These are phyloP conservation scores for Dysidea cf. avara DNA, from an alignment of 37 sponge, comb jelly and placozoan species.

Conservation along the genomic window DNA sequence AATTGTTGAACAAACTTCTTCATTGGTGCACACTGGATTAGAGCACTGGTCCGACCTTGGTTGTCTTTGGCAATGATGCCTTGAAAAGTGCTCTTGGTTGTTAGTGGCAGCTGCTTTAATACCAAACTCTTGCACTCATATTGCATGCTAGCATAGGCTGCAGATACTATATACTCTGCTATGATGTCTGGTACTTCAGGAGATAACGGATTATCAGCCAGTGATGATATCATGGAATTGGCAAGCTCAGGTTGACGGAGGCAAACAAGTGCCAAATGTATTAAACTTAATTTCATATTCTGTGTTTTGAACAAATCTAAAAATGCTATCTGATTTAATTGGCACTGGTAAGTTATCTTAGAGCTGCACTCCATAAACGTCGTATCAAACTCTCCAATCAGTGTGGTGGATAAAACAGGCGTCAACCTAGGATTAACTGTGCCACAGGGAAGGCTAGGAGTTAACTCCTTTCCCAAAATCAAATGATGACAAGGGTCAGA, in stretches of 20 bases:
- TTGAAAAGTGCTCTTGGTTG: conserved; percentile 41
- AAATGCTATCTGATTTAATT: conserved; percentile 24
- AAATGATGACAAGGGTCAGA: conserved; percentile 71
- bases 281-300: conserved; percentile 23
- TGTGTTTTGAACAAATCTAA: conserved; percentile 49
- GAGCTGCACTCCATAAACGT: conserved; percentile 32
- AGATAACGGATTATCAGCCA: conserved; percentile 50
- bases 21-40: conserved; percentile 33
- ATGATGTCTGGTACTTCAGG: conserved; percentile 31
- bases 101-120: conserved; percentile 57
- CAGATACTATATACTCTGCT: conserved; percentile 56
- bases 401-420: neutral
- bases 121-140: conserved; percentile 26
- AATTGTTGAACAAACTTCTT: conserved; percentile 3
- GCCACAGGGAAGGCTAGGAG: neutral
- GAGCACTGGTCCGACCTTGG: conserved; percentile 24
- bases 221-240: conserved; percentile 53
- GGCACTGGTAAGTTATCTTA: conserved; percentile 24
- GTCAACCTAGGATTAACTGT: neutral
- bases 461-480: conserved; percentile 20
- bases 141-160: conserved; percentile 31
- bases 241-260: conserved; percentile 46
- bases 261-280: conserved; percentile 54
- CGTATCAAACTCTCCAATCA: conserved; percentile 9
- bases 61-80: conserved; percentile 48